phyloP scores from a whole-genome alignment of 37 sponge, comb jelly and placozoan genomes.

The Hormiphora californensis region DNA sequence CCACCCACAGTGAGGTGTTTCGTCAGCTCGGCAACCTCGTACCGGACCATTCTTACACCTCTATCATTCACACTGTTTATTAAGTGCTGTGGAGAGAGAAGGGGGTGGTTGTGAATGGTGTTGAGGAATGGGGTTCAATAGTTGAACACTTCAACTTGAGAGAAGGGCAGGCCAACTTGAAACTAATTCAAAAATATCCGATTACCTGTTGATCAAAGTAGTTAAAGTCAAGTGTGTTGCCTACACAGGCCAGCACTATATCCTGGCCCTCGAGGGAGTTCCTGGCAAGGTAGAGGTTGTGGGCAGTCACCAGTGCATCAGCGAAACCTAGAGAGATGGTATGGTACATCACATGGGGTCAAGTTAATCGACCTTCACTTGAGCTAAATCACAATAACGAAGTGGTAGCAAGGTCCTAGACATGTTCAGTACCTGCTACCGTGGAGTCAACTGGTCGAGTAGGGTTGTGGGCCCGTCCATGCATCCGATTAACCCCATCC shows the following conservation, averaged over 20 bases:
- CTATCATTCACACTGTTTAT: background rate
- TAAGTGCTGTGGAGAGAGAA: background rate
- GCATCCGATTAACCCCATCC: background rate
- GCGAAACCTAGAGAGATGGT: background rate
- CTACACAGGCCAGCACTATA: background rate
- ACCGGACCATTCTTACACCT: background rate
- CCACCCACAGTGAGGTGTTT: background rate
- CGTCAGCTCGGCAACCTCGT: background rate
- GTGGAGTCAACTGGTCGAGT: too few species aligned
- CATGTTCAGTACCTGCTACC: too few species aligned
- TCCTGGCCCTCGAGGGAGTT: background rate
- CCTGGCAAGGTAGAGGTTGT: background rate
- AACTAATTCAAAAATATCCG: too few species aligned
- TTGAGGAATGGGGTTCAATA: background rate
- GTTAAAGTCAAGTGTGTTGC: background rate
- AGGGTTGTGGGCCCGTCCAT: too few species aligned
- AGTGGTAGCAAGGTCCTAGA: too few species aligned
- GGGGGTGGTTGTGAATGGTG: background rate
- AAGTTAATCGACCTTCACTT: background rate
- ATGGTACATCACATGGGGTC: background rate
- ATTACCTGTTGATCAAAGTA: constrained; percentile 35
- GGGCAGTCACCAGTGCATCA: background rate
- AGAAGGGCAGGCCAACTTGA: too few species aligned
- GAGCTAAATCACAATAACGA: too few species aligned
- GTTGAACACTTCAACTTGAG: background rate